Conservation (phyloP, 1,140 invertebrate genomes). For the Saxidomus purpurata region DNA sequence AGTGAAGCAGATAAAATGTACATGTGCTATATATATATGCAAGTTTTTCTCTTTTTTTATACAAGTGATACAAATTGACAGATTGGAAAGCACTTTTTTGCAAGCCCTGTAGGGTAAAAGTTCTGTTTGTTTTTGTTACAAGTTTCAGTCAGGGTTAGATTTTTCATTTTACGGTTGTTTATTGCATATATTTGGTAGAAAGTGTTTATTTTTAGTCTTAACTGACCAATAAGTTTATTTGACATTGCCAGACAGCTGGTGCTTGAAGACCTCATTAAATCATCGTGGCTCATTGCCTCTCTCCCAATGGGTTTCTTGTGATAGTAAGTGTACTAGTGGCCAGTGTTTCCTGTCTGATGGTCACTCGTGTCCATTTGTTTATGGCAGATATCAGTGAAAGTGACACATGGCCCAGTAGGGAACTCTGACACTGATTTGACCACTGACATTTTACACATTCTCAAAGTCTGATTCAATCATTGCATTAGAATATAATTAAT, state of each 20-base stretch:
- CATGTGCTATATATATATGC: too few relatives aligned
- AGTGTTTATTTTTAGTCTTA: background rate
- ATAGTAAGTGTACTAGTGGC: background rate
- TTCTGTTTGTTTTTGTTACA: too few relatives aligned
- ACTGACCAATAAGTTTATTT: background rate
- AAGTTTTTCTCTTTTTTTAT: too few relatives aligned
- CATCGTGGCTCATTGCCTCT: background rate
- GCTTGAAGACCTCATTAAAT: constrained; percentile 34
- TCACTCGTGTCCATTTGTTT: constrained; percentile 32
- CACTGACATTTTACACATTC: constrained; percentile 12
- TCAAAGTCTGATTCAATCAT: background rate
- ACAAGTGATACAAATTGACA: too few relatives aligned
- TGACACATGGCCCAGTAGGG: background rate
- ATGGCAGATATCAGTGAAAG: constrained; percentile 43
- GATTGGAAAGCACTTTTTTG: too few relatives aligned
- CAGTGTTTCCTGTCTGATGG: constrained; percentile 4
- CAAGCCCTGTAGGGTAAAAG: too few relatives aligned
- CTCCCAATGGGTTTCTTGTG: constrained; percentile 25
- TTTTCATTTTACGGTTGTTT: too few relatives aligned
- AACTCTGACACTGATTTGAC: constrained; percentile 21
- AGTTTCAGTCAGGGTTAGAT: too few relatives aligned
- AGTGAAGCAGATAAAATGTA: too few relatives aligned
- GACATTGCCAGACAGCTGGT: constrained; percentile 17
- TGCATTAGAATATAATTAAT: background rate
- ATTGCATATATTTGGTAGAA: background rate